Conservation (phyloP, 2,888 invertebrate genomes). For the Gastracanthus pulcherrimus region DNA sequence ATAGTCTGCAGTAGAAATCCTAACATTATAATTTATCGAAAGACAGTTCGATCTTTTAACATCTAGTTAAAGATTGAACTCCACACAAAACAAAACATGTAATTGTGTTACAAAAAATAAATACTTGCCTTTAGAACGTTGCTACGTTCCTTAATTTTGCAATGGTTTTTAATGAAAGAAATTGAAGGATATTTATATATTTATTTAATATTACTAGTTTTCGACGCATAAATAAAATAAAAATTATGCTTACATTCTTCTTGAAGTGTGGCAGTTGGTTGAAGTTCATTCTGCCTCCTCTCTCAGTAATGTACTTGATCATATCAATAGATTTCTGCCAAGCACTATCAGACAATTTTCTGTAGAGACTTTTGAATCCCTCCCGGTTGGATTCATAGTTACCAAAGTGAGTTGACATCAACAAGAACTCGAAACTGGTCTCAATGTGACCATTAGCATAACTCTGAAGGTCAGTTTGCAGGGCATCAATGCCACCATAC, state of each 20-base stretch:
- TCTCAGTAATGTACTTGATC: constrained; percentile 87
- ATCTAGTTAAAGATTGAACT: too few species aligned
- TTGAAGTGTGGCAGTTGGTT: constrained; percentile 71
- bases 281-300: constrained; percentile 84
- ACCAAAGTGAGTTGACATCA: constrained; percentile 87
- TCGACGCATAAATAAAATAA: not conserved
- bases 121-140: too few species aligned
- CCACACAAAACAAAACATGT: too few species aligned
- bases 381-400: constrained; percentile 87
- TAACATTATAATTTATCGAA: too few species aligned
- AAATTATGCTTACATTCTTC: constrained; percentile 63
- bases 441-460: constrained; percentile 84
- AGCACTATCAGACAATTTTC: constrained; percentile 85
- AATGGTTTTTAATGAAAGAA: too few species aligned
- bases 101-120: too few species aligned
- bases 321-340: constrained; percentile 87
- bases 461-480: constrained; percentile 78
- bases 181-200: too few species aligned
- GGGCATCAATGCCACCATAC: constrained; percentile 81
- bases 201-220: too few species aligned
- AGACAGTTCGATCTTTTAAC: too few species aligned
- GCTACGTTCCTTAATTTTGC: too few species aligned
- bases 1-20: too few species aligned
- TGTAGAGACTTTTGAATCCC: constrained; percentile 88
- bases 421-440: constrained; percentile 87